phyloP scores from a whole-genome alignment of 2,888 invertebrate genomes.

The Ennomos erosarius region DNA sequence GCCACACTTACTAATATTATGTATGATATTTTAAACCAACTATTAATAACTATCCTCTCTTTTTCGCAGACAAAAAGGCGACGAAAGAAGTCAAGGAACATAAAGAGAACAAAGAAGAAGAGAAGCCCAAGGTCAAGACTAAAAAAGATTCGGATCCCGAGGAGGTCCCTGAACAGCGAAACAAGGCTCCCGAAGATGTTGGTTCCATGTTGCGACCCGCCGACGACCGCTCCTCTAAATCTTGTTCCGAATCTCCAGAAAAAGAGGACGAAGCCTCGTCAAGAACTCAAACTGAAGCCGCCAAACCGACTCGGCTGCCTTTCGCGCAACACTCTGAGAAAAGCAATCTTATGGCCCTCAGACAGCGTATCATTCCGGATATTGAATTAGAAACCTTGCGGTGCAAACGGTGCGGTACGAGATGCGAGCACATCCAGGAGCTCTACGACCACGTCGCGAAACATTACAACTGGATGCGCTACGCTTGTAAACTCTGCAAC shows the following conservation, averaged over 20 bases:
- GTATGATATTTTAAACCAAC: not conserved
- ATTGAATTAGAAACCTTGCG: slow-evolving; percentile 69
- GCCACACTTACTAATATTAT: no score
- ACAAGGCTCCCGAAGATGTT: slow-evolving; percentile 44
- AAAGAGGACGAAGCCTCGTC: slow-evolving; percentile 34
- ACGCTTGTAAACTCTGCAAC: slow-evolving; percentile 90
- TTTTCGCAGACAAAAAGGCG: slow-evolving; percentile 52
- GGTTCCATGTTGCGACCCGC: slow-evolving; percentile 40
- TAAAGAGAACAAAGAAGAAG: slow-evolving; percentile 23
- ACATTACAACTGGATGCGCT: slow-evolving; percentile 90
- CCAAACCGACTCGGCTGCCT: slow-evolving; percentile 54
- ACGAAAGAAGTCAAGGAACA: slow-evolving; percentile 33
- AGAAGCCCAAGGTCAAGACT: slow-evolving; percentile 17
- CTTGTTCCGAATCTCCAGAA: slow-evolving; percentile 50
- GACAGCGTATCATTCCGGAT: slow-evolving; percentile 65
- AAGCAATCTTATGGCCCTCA: slow-evolving; percentile 70
- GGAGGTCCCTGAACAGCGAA: slow-evolving; percentile 31
- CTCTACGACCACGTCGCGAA: slow-evolving; percentile 86
- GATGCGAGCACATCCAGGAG: slow-evolving; percentile 77
- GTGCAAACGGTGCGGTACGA: slow-evolving; percentile 83
- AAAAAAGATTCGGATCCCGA: slow-evolving; percentile 42
- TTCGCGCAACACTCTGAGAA: slow-evolving; percentile 70
- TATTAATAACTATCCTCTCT: not conserved
- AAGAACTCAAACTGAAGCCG: slow-evolving; percentile 7
- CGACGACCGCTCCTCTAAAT: slow-evolving; percentile 48